phyloP scores from a whole-genome alignment of 2,888 invertebrate genomes.

The Mythimna lalbum region DNA sequence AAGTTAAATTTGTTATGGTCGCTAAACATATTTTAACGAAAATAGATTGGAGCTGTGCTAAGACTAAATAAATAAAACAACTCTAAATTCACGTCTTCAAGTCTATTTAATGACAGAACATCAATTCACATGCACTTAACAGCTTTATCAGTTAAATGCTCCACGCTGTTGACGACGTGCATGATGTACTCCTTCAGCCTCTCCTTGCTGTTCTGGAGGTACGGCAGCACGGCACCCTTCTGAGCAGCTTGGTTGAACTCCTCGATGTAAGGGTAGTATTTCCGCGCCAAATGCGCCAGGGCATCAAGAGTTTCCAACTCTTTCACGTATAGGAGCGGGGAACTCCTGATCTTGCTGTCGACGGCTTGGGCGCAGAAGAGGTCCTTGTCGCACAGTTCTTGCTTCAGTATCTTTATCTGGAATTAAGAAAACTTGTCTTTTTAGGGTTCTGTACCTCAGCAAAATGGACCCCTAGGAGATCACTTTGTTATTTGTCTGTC shows the following conservation, averaged over 20 bases:
- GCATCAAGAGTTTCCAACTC: slow-evolving; percentile 45
- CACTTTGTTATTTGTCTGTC: no score
- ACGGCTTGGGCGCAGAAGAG: slow-evolving; percentile 7
- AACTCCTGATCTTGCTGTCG: slow-evolving; percentile 13
- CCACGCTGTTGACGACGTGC: slow-evolving; percentile 32
- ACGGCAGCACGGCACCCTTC: slow-evolving; percentile 10
- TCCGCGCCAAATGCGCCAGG: slow-evolving; percentile 21
- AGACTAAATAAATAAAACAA: slow-evolving; percentile 15
- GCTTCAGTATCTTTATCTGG: slow-evolving; percentile 32
- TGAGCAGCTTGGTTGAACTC: slow-evolving; percentile 40
- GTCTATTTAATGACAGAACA: slow-evolving; percentile 7
- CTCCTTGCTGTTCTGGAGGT: slow-evolving; percentile 35
- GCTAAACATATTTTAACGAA: no score
- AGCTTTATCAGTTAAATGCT: slow-evolving; percentile 29
- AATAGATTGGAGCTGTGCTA: no score
- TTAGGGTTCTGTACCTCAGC: no score
- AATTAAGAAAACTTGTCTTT: slow-evolving; percentile 5
- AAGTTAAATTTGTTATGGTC: no score
- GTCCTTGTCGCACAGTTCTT: slow-evolving; percentile 10
- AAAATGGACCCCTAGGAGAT: no score
- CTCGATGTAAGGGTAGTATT: slow-evolving; percentile 17
- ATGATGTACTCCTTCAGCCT: slow-evolving; percentile 25
- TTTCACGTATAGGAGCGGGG: slow-evolving; percentile 10
- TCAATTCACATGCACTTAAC: slow-evolving; percentile 4
- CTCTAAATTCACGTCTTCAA: background rate